Conservation (phyloP, 2,113 vertebrate species). For the Thinocorus orbignyianus region DNA sequence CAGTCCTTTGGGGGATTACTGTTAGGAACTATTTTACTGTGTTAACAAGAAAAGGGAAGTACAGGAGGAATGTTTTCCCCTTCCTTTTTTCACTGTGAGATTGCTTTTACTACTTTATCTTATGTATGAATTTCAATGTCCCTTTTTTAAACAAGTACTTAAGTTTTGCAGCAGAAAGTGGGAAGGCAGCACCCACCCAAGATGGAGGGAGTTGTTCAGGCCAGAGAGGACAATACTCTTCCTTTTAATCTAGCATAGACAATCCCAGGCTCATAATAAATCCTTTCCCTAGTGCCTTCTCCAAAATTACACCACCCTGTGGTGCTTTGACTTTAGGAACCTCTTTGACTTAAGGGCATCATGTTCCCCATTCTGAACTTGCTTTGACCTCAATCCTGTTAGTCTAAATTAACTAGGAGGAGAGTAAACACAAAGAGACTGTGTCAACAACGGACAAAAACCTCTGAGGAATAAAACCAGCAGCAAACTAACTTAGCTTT, state of each 20-base stretch:
- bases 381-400: not conserved
- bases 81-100: not conserved
- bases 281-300: not conserved
- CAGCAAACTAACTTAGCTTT: not conserved
- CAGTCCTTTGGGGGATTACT: not conserved
- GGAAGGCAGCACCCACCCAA: not conserved
- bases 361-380: not conserved
- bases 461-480: not conserved
- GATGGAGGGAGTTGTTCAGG: accelerated
- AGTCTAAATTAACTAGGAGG: not conserved
- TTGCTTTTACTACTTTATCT: not conserved
- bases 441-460: not conserved
- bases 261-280: not conserved
- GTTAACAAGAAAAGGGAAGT: not conserved
- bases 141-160: no score
- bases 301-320: not conserved
- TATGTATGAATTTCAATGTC: no score
- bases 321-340: not conserved
- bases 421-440: not conserved
- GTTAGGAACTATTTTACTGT: not conserved
- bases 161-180: not conserved
- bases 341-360: not conserved
- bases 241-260: not conserved
- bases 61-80: not conserved
- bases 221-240: not conserved